Evolutionary conservation across 2,113 vertebrate genomes (phyloP).

Genomic region (Ursus arctos): DNA sequence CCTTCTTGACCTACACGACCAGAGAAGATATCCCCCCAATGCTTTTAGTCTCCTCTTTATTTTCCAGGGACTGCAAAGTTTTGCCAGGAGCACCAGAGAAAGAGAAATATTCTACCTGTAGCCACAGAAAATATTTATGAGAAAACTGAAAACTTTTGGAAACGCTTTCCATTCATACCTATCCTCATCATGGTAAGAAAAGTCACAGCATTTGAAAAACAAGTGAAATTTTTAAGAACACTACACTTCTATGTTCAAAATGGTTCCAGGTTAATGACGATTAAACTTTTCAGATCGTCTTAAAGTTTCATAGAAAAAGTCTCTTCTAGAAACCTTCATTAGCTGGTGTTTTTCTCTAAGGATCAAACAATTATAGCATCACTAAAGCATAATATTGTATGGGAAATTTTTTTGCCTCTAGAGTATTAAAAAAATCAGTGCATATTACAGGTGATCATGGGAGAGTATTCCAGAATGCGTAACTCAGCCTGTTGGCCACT

Average conservation of each 20-base stretch:
- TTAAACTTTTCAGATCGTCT: background rate
- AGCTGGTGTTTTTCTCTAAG: background rate
- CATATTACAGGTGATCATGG: background rate
- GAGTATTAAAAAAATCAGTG: background rate
- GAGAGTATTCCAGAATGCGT: background rate
- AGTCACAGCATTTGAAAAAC: slow-evolving; percentile 30
- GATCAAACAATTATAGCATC: background rate
- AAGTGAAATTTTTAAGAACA: slow-evolving; percentile 13
- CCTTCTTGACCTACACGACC: background rate
- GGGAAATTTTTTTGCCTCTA: background rate
- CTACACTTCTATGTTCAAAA: background rate
- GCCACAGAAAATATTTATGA: slow-evolving; percentile 40
- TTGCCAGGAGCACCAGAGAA: background rate
- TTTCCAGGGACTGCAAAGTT: background rate
- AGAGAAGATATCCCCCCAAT: background rate
- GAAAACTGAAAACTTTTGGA: slow-evolving; percentile 41
- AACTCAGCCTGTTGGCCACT: background rate
- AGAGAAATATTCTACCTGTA: slow-evolving; percentile 13
- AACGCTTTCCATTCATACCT: slow-evolving; percentile 17
- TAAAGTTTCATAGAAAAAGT: background rate
- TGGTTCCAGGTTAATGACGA: background rate
- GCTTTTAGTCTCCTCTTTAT: background rate
- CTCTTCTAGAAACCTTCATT: background rate
- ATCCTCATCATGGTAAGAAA: slow-evolving; percentile 29
- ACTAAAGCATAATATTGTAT: background rate